Base-by-base conservation (phyloP, 2,888 invertebrate genomes). In the Eilema depressum region DNA sequence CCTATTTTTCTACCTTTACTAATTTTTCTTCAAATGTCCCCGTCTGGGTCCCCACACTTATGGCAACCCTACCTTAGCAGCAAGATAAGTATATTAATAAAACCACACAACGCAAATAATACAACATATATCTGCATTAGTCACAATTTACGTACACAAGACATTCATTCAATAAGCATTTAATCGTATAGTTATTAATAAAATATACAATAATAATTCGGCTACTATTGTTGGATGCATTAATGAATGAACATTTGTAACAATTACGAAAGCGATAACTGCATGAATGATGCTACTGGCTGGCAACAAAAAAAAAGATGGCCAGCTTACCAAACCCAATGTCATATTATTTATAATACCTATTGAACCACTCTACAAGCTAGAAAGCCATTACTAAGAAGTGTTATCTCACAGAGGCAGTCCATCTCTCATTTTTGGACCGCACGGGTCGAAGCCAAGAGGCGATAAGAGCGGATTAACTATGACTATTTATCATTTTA, bases 401-500 rank as follows among this genome's bases (percentile, higher is more conserved):
- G 90, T 91, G 91, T 95, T 95, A 95, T 95, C 94, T 92, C 75
- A 70, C 75, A 75, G 80, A 80, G 81, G 81, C 81, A 85, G 88
- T 88, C 92, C 95, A 95, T 95, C 95, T 94, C 90, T 95, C 95
- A 95, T 94, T 93, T 94, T 93, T 88, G 91, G 94, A 93, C 93
- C 94, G 90, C 95, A 93, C 93, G 94, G 93, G 93, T 91, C 91
- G 93, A 88, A 82, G 80, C 87, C 83, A 84, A 82, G 84, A 84
- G 86, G 85, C 91, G 95, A 95, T 95, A 95, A 95, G 91, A 87
- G 84, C 86, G 94, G 95, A 95, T 95, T 95, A 95, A 94, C 92
- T 89, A 88, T 82, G 88, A 91, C 94, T 93, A 95, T 95, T 95
- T 94, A 95, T 95, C 95, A 95, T 95, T 88, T 88, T 78, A 87